These are phyloP conservation scores for Rotaria sp. DNA, from an alignment of 2,888 invertebrate genomes.

Conservation along the genomic window DNA sequence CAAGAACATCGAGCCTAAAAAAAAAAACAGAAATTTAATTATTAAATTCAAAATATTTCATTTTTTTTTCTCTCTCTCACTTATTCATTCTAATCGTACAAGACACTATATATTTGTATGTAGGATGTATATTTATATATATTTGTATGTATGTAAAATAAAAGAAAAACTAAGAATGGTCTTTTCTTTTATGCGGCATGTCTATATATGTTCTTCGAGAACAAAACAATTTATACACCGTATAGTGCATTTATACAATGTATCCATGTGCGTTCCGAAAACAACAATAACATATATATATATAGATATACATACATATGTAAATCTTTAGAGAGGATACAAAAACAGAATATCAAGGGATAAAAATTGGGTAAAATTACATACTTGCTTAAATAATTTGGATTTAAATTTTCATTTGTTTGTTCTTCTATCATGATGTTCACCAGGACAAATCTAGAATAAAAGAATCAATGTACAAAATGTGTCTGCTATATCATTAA, in stretches of 20 bases:
- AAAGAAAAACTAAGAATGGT: conserved; percentile 9
- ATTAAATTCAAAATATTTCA: no score
- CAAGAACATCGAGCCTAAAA: conserved; percentile 26
- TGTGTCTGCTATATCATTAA: conserved; percentile 24
- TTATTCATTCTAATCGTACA: neutral
- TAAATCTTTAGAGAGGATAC: neutral
- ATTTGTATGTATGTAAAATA: neutral
- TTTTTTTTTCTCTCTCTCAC: neutral
- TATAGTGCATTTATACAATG: neutral
- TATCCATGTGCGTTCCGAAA: conserved; percentile 14
- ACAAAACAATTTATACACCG: neutral
- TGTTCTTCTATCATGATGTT: conserved; percentile 19
- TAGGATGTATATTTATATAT: neutral
- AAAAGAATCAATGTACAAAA: conserved; percentile 18
- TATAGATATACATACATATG: neutral
- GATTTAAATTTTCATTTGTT: conserved; percentile 12
- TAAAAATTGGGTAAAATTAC: neutral
- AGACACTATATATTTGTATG: neutral
- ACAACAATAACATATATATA: neutral
- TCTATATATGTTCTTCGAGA: conserved; percentile 2
- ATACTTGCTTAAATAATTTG: neutral
- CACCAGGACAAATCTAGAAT: conserved; percentile 11
- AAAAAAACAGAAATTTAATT: neutral
- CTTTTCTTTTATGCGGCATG: neutral
- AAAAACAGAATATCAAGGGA: conserved; percentile 17